These are phyloP conservation scores for Siphamia tubifer DNA, from an alignment of 2,113 vertebrate species.

Conservation along the genomic window DNA sequence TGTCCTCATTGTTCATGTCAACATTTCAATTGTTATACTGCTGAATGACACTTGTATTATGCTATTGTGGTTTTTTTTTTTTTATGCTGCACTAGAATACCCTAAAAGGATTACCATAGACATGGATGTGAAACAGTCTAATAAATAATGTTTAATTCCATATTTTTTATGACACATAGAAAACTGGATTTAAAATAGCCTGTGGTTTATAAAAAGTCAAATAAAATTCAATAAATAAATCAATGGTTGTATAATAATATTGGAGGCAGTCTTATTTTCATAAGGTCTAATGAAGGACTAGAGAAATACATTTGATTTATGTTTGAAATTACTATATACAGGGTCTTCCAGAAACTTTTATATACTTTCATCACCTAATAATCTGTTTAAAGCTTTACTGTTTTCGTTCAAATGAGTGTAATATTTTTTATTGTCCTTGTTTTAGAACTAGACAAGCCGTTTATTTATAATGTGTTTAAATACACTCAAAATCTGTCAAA, in stretches of 20 bases:
- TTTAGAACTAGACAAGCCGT: too few species aligned
- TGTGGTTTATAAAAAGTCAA: background rate
- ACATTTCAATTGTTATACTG: conserved; percentile 19
- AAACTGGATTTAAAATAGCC: background rate
- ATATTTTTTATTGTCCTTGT: too few species aligned
- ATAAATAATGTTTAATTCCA: background rate
- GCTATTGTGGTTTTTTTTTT: background rate
- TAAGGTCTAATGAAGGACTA: background rate
- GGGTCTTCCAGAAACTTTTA: too few species aligned
- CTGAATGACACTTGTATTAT: conserved; percentile 15
- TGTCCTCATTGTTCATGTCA: conserved; percentile 17
- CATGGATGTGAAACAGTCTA: background rate
- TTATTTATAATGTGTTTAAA: too few species aligned
- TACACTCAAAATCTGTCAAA: too few species aligned
- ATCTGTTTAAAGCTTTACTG: too few species aligned
- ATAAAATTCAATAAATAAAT: background rate
- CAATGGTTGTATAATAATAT: background rate
- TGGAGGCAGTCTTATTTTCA: background rate
- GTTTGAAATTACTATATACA: too few species aligned
- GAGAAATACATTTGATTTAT: too few species aligned
- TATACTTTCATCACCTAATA: too few species aligned
- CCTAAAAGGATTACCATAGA: background rate
- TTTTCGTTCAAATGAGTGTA: too few species aligned
- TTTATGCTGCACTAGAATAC: background rate
- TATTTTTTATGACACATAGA: background rate